Percentiles rank a stretch among this genome's conserved stretches.
Evolutionary conservation across 2,113 vertebrate species (phyloP).

Genomic region (Perccottus glenii): DNA sequence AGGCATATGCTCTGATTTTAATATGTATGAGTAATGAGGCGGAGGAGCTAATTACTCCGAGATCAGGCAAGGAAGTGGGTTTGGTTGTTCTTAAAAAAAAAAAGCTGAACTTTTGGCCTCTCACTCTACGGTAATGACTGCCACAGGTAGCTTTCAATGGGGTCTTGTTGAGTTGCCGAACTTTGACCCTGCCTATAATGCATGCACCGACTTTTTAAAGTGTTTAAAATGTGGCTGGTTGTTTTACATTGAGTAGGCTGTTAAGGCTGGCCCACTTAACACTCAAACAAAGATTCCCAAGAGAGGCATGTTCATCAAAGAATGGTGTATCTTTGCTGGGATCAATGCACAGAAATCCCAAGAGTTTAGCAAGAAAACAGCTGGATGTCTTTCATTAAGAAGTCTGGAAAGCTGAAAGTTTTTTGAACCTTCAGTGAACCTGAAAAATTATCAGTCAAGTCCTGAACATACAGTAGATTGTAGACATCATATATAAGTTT

Average conservation of each 20-base stretch:
- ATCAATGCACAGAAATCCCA: too few relatives aligned
- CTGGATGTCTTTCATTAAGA: constrained; percentile 6
- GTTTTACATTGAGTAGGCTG: neutral
- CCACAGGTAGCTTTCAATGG: constrained; percentile 7
- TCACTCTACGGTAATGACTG: neutral
- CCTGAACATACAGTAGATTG: neutral
- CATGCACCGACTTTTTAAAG: neutral
- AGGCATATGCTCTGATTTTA: constrained; percentile 52
- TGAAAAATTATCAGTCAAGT: too few relatives aligned
- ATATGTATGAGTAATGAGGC: constrained; percentile 46
- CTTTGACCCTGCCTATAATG: neutral
- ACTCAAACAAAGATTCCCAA: neutral
- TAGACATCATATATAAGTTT: neutral
- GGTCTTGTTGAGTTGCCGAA: neutral
- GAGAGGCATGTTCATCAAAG: neutral
- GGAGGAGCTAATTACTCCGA: constrained; percentile 33
- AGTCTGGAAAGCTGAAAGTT: neutral
- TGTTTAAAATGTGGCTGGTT: neutral
- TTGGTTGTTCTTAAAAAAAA: neutral
- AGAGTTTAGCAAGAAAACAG: neutral
- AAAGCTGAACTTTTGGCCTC: constrained; percentile 29
- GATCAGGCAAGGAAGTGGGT: constrained; percentile 16
- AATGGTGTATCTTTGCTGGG: too few relatives aligned
- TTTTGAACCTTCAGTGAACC: neutral
- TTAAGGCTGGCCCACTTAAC: constrained; percentile 1